phyloP scores from a whole-genome alignment of 37 sponge, comb jelly and placozoan species.

The Geodia barretti region DNA sequence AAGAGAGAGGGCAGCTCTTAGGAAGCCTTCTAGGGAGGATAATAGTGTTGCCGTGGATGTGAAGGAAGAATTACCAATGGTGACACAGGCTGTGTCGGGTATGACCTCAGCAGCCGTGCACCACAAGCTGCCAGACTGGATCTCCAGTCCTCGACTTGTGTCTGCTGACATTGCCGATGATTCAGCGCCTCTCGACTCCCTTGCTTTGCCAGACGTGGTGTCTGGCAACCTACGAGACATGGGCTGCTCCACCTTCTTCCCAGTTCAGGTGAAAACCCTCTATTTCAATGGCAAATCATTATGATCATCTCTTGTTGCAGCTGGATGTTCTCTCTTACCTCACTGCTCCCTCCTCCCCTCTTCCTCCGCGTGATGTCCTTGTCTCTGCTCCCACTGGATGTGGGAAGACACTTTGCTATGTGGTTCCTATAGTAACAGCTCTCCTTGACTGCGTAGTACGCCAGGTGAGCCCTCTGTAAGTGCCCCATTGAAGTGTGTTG shows the following conservation, averaged over 20 bases:
- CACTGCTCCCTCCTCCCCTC: constrained; percentile 4
- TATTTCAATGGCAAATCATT: no score
- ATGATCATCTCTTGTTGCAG: no score
- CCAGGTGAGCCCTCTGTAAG: constrained; percentile 26
- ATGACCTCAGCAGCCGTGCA: neutral
- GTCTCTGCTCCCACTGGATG: constrained; percentile 97
- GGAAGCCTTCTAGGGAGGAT: neutral
- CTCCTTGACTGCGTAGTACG: constrained; percentile 32
- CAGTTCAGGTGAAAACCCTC: constrained; percentile 62
- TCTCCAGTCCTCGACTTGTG: constrained; percentile 35
- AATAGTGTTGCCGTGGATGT: neutral
- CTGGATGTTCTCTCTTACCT: no score
- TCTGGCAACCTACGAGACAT: constrained; percentile 42
- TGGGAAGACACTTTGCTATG: constrained; percentile 94
- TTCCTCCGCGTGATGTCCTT: constrained; percentile 69
- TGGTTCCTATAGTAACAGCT: constrained; percentile 75
- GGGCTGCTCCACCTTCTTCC: constrained; percentile 50
- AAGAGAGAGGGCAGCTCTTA: neutral
- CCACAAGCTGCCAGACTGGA: constrained; percentile 63
- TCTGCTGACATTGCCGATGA: constrained; percentile 44
- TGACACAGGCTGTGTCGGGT: neutral
- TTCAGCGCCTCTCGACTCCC: constrained; percentile 29
- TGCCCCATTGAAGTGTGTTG: no score
- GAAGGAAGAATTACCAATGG: neutral
- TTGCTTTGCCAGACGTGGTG: constrained; percentile 30